These are phyloP conservation scores for Heliconius aoede DNA, from an alignment of 2,888 invertebrate genomes.

Conservation along the genomic window DNA sequence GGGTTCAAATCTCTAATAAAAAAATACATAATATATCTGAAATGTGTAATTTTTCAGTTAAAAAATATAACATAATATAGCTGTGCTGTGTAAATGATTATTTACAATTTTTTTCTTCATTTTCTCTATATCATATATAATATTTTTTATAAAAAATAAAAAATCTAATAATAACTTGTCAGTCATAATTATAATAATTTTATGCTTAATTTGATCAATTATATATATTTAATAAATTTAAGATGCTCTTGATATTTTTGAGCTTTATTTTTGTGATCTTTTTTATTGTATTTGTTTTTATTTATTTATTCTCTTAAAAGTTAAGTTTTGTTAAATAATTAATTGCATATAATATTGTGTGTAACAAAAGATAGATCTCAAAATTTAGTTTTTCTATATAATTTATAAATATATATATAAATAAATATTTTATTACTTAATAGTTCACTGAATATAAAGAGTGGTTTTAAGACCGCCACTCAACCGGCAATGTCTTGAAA, in stretches of 20 bases:
- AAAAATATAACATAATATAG: not conserved
- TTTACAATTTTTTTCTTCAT: not conserved
- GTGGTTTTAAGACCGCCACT: not conserved
- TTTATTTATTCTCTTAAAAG: too few species aligned
- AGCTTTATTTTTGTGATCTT: not conserved
- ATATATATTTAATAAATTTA: not conserved
- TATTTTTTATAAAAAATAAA: not conserved
- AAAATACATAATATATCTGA: too few species aligned
- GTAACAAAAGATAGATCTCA: not conserved
- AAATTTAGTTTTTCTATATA: not conserved
- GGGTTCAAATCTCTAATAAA: too few species aligned
- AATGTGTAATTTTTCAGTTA: too few species aligned
- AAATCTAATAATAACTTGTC: not conserved
- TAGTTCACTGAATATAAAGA: not conserved
- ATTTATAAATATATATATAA: too few species aligned
- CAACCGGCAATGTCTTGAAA: not conserved
- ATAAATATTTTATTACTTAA: too few species aligned
- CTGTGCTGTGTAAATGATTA: not conserved
- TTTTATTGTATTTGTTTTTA: too few species aligned
- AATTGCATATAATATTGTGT: not conserved
- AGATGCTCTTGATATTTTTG: not conserved
- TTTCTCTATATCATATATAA: too few species aligned
- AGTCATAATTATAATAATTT: not conserved
- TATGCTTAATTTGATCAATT: not conserved
- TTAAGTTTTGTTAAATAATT: too few species aligned